phyloP scores from a whole-genome alignment of 2,888 invertebrate species.

The Stenoptilia bipunctidactyla region DNA sequence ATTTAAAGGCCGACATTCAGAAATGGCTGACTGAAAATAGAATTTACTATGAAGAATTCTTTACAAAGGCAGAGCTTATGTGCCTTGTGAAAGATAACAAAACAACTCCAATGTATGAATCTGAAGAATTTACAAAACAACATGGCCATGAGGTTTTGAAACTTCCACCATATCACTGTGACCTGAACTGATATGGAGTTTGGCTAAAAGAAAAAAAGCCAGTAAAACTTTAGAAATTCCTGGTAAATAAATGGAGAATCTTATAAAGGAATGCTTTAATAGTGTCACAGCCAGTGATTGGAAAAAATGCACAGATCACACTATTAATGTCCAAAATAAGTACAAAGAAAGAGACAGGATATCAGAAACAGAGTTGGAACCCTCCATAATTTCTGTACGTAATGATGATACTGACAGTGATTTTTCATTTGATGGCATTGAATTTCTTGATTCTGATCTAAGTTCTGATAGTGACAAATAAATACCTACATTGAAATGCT shows the following conservation, averaged over 20 bases:
- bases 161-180: constrained; percentile 13
- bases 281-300: constrained; percentile 10
- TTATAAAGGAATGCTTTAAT: constrained; percentile 5
- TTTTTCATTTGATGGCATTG: constrained; percentile 8
- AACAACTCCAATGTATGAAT: constrained; percentile 6
- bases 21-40: constrained; percentile 14
- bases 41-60: constrained; percentile 13
- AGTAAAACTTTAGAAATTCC: constrained; percentile 10
- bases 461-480: too few relatives aligned
- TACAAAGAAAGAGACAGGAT: constrained; percentile 11
- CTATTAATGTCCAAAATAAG: constrained; percentile 10
- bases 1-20: too few relatives aligned
- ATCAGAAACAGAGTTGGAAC: constrained; percentile 10
- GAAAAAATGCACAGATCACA: constrained; percentile 13
- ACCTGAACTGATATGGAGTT: constrained; percentile 14
- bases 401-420: constrained; percentile 9
- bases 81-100: constrained; percentile 14
- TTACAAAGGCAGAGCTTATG: constrained; percentile 14
- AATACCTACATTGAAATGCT: too few relatives aligned
- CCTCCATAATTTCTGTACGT: constrained; percentile 11
- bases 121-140: constrained; percentile 10
- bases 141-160: constrained; percentile 14
- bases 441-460: too few relatives aligned
- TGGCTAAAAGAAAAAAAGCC: constrained; percentile 13
- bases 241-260: constrained; percentile 7